Base-by-base conservation (phyloP, 92 coral and sea anemone species). In the Phenganax subtilis region DNA sequence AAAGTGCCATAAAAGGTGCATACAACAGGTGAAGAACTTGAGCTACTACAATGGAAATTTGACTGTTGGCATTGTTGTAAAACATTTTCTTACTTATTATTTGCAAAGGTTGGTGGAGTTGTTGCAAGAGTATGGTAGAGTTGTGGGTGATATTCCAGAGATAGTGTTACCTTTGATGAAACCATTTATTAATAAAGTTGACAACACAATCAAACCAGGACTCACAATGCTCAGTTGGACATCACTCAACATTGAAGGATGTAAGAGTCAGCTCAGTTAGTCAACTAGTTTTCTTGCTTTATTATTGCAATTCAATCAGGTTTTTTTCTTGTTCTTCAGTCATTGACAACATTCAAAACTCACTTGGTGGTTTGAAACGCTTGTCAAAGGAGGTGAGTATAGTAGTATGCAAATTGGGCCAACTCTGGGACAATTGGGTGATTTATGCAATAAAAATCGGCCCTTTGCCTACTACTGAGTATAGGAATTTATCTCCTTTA, bases 161-260 rank as follows among this genome's bases (percentile, higher is more conserved):
- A 89, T 91, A 16, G 86, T 92, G 37, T 78, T 92, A 55, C 98
- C 98, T 3, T 88, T 94, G 16, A 94, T 94, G 98, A 91, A 91
- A 83, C 97, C 98, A 17, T 94, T 90, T 75, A 90, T 92, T 29
- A 88, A 81, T 72, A 93, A 92, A 30, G 98, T 94, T 6, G 98
- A 94, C 56, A 97, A 94, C 77, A 89, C 98, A 0, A 92, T 94
- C 75, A 94, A 94, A 81, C 98, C 98, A 59, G 98, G 98, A 17
- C 85, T 94, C 65, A 89, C 97, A 30, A 92, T 94, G 97, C 85
- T 94, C 37, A 91, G 91, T 85, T 94, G 98, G 98, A 94, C 98
- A 0, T 94, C 98, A 0, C 54, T 94, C 69, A 94, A 94, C 77
- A 89, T 92, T 10, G 74, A 87, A 25, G 85, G 91, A 3, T 94